phyloP scores from a whole-genome alignment of 2,797 vertebrate species.

The Manis crassicaudata region DNA sequence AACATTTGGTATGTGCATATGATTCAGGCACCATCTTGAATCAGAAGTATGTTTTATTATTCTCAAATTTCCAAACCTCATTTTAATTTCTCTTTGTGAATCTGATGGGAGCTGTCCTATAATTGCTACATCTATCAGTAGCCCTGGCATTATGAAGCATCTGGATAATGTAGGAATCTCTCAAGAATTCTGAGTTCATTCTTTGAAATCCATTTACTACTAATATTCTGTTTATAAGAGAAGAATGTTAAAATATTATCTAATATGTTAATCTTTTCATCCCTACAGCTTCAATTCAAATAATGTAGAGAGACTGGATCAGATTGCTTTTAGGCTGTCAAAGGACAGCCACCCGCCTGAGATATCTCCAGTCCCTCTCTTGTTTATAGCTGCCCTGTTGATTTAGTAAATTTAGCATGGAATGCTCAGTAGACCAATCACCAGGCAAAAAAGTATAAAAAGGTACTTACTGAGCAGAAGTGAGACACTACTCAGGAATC shows the following conservation, averaged over 20 bases:
- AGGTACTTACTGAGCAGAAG: slow-evolving; percentile 46
- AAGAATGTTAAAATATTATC: not conserved
- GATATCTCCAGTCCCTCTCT: not conserved
- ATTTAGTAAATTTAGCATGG: slow-evolving; percentile 64
- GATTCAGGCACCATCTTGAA: not conserved
- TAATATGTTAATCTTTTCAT: not conserved
- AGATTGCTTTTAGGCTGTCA: not conserved
- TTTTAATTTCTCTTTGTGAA: not conserved
- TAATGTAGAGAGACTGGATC: not conserved
- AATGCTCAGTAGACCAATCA: slow-evolving; percentile 40
- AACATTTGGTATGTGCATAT: not conserved
- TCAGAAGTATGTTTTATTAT: not conserved
- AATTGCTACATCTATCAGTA: not conserved
- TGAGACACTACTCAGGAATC: not conserved
- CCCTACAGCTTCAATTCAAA: not conserved
- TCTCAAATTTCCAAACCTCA: not conserved
- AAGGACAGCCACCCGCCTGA: too few relatives aligned
- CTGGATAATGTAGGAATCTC: not conserved
- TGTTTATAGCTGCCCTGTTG: not conserved
- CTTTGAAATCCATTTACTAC: slow-evolving; percentile 44
- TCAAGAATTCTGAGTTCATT: not conserved
- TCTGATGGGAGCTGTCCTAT: not conserved
- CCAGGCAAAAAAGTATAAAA: slow-evolving; percentile 5
- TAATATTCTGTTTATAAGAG: slow-evolving; percentile 25
- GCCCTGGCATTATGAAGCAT: not conserved